These are phyloP conservation scores for Chloroceryle aenea DNA, from an alignment of 2,113 vertebrate genomes.

Conservation along the genomic window DNA sequence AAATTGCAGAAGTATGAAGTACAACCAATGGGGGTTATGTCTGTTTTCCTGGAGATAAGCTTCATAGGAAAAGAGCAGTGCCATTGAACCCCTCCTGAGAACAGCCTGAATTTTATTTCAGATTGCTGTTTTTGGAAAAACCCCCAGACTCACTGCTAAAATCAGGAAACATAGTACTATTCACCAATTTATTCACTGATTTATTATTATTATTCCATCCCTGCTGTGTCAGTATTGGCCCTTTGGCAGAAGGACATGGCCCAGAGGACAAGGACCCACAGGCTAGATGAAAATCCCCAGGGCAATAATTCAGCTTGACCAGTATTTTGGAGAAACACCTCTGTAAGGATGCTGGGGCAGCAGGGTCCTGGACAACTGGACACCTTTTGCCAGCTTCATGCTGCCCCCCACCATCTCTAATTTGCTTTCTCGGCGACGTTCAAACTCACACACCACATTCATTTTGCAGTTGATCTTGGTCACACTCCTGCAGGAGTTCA, in stretches of 20 bases:
- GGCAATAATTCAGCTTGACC: not conserved
- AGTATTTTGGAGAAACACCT: not conserved
- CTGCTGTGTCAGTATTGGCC: not conserved
- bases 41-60: not conserved
- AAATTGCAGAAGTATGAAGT: conserved; percentile 23
- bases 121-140: not conserved
- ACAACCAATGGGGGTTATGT: not conserved
- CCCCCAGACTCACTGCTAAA: not conserved
- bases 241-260: not conserved
- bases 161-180: not conserved
- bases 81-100: not conserved
- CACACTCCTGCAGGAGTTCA: not conserved
- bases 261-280: not conserved
- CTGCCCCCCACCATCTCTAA: not conserved
- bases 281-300: not conserved
- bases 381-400: not conserved
- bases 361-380: not conserved
- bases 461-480: not conserved
- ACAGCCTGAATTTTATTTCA: not conserved
- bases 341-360: not conserved
- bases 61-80: not conserved
- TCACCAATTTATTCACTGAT: not conserved
- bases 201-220: not conserved
- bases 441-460: conserved; percentile 7
- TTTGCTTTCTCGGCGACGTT: not conserved